phyloP scores from a whole-genome alignment of 2,888 invertebrate species.

The Synergus umbraculus region DNA sequence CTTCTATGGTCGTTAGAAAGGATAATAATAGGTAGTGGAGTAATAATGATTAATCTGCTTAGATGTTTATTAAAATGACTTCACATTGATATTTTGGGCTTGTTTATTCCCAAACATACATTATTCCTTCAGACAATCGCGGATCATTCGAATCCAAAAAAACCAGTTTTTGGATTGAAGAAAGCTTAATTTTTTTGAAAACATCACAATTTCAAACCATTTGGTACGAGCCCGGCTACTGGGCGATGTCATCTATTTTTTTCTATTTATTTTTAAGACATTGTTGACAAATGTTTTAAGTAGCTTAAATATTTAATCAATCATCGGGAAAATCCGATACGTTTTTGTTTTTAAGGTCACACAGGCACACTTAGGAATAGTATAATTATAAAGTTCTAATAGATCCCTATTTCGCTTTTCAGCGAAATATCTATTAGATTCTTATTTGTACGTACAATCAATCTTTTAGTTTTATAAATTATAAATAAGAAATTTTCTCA shows the following conservation, averaged over 20 bases:
- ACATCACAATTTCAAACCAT: no score
- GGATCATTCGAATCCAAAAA: no score
- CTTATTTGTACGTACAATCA: not conserved
- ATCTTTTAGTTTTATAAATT: not conserved
- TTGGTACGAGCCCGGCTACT: no score
- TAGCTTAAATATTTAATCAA: not conserved
- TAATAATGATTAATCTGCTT: not conserved
- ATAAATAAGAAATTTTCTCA: not conserved
- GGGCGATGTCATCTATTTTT: no score
- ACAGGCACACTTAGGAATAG: not conserved
- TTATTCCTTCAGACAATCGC: not conserved
- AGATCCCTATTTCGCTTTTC: not conserved
- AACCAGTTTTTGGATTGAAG: no score
- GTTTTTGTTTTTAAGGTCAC: not conserved
- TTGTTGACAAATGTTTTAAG: no score
- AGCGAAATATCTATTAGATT: not conserved
- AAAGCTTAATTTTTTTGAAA: no score
- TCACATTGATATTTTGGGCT: not conserved
- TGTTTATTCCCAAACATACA: not conserved
- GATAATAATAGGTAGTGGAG: not conserved
- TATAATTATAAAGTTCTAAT: not conserved
- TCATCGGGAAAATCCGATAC: not conserved
- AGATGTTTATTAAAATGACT: conserved; percentile 4
- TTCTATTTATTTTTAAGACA: no score
- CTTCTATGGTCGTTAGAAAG: not conserved